Base-by-base conservation (phyloP, 2,797 vertebrate species). In the Podarcis lilfordi region DNA sequence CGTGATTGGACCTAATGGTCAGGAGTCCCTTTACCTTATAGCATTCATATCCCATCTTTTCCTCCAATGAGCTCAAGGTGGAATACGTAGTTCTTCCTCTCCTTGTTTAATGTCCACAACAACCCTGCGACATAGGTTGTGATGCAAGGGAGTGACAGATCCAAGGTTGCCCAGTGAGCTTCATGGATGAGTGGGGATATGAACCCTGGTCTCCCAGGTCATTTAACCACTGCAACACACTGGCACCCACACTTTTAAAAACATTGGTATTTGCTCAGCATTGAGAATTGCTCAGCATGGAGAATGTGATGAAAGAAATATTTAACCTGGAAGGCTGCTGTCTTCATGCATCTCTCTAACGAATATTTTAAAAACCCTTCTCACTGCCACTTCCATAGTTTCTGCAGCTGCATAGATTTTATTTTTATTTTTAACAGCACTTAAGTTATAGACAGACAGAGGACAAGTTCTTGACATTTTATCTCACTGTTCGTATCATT, bases 401-500 rank as follows among this genome's bases (percentile, higher is more conserved):
- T 61, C 77, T 80, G 25, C 15, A 21, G 66, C 77, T 40, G 32
- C 10, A 3, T n/a, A 23, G 4, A 72, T 37, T 15, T 86, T 55
- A 55, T 15, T 55, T 17, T 59, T 66, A 61, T 15, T 35, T 32
- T 23, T 32, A 7, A 7, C 61, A n/a, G 11, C 32, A 45, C 50
- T 8, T 5, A 74, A 55, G 64, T 84, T 64, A 45, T 45, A 78
- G n/a, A 21, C 21, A 21, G 78, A 0, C 77, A 50, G 86, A 59
- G 80, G 88, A 86, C 3, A 1, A 88, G 43, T 89, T 82, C 79
- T 35, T 72, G 55, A n/a, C 0, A 11, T 91, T 95, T 93, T 86
- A 69, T 69, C 85, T 89, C 76, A 86, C 75, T 76, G 40, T 83
- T 89, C 90, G 17, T 79, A 90, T 92, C 80, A 88, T 89, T 86